Percentiles rank a stretch among this genome's conserved stretches.
phyloP scores from a whole-genome alignment of 2,113 vertebrate genomes.

The Todiramphus saurophagus region DNA sequence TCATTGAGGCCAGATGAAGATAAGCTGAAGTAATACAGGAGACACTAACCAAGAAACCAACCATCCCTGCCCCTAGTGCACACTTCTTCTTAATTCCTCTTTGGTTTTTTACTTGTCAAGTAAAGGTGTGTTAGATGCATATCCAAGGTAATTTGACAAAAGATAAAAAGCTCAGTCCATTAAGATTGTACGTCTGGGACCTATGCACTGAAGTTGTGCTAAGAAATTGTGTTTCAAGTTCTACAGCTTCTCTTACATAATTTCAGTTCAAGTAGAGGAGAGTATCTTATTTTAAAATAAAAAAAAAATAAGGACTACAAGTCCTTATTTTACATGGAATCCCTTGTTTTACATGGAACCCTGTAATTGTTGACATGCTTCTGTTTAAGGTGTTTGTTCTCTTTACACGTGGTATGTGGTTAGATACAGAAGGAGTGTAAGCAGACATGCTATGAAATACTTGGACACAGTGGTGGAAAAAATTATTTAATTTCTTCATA shows the following conservation, averaged over 20 bases:
- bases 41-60: neutral
- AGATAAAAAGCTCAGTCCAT: neutral
- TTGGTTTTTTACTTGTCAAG: neutral
- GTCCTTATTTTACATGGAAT: neutral
- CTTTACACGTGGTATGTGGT: neutral
- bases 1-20: neutral
- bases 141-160: neutral
- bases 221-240: neutral
- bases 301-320: neutral
- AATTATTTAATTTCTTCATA: neutral
- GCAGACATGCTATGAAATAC: neutral
- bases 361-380: neutral
- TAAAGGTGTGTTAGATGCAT: neutral
- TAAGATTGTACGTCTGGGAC: neutral
- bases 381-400: neutral
- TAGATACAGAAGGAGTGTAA: neutral
- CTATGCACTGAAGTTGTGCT: accelerated
- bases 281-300: neutral
- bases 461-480: neutral
- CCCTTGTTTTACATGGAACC: neutral
- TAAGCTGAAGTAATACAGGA: neutral
- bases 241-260: neutral
- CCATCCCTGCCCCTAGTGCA: neutral
- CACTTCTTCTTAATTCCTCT: neutral
- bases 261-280: neutral